These are phyloP conservation scores for Graptemys geographica DNA, from an alignment of 2,797 vertebrate genomes.

Conservation along the genomic window DNA sequence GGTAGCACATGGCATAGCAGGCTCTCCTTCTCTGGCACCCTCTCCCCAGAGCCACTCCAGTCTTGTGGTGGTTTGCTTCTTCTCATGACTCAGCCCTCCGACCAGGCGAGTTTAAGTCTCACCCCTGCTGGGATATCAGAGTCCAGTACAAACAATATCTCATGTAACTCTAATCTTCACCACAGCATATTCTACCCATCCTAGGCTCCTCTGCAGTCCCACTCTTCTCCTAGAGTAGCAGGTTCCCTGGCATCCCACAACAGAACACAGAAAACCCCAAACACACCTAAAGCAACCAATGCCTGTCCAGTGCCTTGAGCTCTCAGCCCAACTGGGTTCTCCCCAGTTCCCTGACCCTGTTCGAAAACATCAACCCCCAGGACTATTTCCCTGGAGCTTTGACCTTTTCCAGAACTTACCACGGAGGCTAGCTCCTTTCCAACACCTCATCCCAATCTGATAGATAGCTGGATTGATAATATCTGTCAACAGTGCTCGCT, in stretches of 20 bases:
- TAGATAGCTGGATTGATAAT: background rate
- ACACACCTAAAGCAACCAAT: background rate
- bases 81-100: background rate
- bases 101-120: background rate
- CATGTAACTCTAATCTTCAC: background rate
- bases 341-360: background rate
- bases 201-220: background rate
- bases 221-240: background rate
- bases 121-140: background rate
- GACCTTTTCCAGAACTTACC: background rate
- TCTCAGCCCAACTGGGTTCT: background rate
- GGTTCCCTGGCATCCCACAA: background rate
- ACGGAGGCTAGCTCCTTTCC: background rate
- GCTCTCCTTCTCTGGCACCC: background rate
- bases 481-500: background rate
- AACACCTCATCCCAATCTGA: background rate
- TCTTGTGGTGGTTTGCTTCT: background rate
- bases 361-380: background rate
- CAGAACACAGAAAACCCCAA: background rate
- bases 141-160: background rate
- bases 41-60: background rate
- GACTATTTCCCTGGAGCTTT: background rate
- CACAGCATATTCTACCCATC: background rate
- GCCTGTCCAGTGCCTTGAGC: background rate
- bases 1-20: background rate